Evolutionary conservation across 2,888 invertebrate species (phyloP), one percentile per base, ranked within the genome.

Genomic region (Neoaliturus tenellus): DNA sequence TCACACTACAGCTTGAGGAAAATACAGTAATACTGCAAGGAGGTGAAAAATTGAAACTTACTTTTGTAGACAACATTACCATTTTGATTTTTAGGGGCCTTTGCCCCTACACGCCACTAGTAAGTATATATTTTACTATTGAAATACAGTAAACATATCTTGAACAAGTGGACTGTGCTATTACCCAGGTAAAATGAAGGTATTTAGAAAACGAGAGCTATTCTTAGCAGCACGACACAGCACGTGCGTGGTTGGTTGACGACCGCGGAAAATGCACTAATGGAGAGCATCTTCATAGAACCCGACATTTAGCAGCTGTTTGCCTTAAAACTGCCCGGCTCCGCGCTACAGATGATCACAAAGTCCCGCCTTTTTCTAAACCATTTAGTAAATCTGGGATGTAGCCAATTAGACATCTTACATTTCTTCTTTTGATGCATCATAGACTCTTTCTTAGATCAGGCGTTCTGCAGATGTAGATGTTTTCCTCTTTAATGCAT

Each of bases 351-450:
- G 10, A 20, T 23, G 25, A 28, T 33, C 67, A 14, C 67, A 67
- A 31, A 67, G 1, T 67, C 31, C 67, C 67, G 67, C 67, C 67
- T 67, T 67, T 67, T 67, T 67, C 31, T 67, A n/a, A 23, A 44
- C 44, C 44, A 44, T 44, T 25, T 23, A 55, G 55, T 3, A 23
- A 23, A 55, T 55, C 55, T 25, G 25, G 23, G 55, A 23, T 55
- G 55, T 55, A 20, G 1, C 55, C 55, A 55, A 55, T 55, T 55
- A 55, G 55, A 55, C 25, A 6, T 41, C 41, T 41, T 14, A 14
- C 14, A n/a, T 41, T 14, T 41, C 41, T 41, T 41, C 41, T 41
- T 41, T 41, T 14, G 41, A 6, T 10, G 14, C 41, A 41, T 14
- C 41, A 41, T 41, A 41, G 14, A 41, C n/a, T n/a, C n/a, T n/a